Percentiles rank a stretch among this genome's conserved stretches.
phyloP scores from a whole-genome alignment of 2,888 invertebrate species.

The Mythimna impura region DNA sequence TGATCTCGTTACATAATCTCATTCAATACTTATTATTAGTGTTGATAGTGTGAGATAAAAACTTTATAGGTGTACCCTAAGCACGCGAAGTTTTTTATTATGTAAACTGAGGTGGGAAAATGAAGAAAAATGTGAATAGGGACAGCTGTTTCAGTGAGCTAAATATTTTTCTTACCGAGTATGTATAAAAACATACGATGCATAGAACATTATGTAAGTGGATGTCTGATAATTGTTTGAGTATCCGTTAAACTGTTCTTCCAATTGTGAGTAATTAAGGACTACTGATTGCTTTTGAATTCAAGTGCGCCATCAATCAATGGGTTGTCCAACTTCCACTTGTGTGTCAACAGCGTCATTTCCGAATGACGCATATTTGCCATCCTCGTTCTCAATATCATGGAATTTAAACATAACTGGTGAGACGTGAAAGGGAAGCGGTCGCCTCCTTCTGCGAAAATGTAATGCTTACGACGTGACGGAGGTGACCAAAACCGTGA shows the following conservation, averaged over 20 bases:
- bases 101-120: conserved; percentile 31
- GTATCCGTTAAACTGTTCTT: background rate
- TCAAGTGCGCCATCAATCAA: conserved; percentile 42
- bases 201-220: background rate
- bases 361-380: conserved; percentile 4
- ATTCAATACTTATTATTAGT: conserved; percentile 31
- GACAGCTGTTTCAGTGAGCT: conserved; percentile 12
- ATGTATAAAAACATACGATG: background rate
- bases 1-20: conserved; percentile 28
- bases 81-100: conserved; percentile 37
- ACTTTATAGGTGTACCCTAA: background rate
- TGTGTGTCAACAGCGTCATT: conserved; percentile 5
- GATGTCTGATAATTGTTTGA: conserved; percentile 2
- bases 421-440: no score
- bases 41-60: conserved; percentile 30
- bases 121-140: background rate
- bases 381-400: background rate
- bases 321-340: background rate
- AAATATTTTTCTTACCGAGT: background rate
- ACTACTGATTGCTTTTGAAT: conserved; percentile 10
- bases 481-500: no score
- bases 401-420: no score
- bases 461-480: no score
- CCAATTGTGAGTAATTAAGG: conserved; percentile 29
- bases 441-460: no score